Conservation (phyloP, 2,113 vertebrate species). For the Axis porcinus region DNA sequence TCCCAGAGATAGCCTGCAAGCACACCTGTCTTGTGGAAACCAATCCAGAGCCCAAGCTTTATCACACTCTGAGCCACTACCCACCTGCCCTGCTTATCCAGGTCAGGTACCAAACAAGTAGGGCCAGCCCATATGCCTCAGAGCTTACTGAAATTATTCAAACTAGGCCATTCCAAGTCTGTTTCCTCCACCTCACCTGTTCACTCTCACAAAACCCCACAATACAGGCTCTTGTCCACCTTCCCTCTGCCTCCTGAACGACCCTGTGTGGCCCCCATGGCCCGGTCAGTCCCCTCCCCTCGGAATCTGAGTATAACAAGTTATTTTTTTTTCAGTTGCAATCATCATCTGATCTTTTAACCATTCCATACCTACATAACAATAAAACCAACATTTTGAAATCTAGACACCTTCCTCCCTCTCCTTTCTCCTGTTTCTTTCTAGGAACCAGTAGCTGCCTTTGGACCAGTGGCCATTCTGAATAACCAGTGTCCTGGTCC, state of each 20-base stretch:
- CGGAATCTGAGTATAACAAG: neutral
- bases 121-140: neutral
- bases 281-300: rapidly evolving
- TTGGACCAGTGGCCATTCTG: neutral
- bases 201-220: neutral
- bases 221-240: neutral
- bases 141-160: neutral
- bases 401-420: too few relatives aligned
- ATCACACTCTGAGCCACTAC: neutral
- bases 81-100: neutral
- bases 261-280: rapidly evolving
- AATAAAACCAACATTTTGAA: neutral
- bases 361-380: neutral
- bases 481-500: neutral
- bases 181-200: neutral
- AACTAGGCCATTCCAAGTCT: rapidly evolving
- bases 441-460: neutral
- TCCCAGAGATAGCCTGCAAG: neutral
- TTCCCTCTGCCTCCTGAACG: neutral
- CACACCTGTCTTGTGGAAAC: neutral
- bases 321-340: neutral
- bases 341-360: neutral
- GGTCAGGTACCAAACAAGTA: neutral
- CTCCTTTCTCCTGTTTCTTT: too few relatives aligned
- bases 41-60: neutral